Evolutionary conservation across 2,888 invertebrate species (phyloP), one percentile per base, ranked within the genome.

Genomic region (Eilema caniola): DNA sequence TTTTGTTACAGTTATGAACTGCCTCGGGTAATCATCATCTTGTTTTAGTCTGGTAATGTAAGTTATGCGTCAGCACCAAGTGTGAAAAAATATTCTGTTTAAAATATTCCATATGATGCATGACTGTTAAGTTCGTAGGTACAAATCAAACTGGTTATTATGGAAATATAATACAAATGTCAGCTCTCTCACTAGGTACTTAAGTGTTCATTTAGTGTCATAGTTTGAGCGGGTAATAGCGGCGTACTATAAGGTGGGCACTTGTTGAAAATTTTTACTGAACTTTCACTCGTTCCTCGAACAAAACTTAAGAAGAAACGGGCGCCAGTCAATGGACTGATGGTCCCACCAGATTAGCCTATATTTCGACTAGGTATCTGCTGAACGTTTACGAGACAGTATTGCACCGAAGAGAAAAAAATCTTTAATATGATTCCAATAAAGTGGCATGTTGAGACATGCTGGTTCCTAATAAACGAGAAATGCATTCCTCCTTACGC

Each of bases 91-190:
- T 20, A 0, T 53, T 47, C 3, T 53, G 53, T 53, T 47, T 47
- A 47, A 53, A 53, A n/a, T 53, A 53, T 53, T 53, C 53, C 53
- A 53, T 53, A n/a, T 41, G 14, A 53, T 10, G 7, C 53, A n/a
- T 53, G 8, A 2, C n/a, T n/a, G 53, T n/a, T 47, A 47, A 47
- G 20, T 20, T 53, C 23, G 61, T 28, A 37, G 33, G 33, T 37
- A 12, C 33, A 25, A 8, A 41, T 60, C 31, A 47, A 61, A 67
- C 67, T 16, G 47, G 60, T 67, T 67, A 47, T 25, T 28, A 41
- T 28, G n/a, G 47, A n/a, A 28, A 41, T 33, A 23, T 41, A 31
- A 25, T 11, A 33, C n/a, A 41, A 41, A 16, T 16, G 41, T 41
- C 41, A 16, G 41, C 16, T 41, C 16, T 41, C 16, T 47, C 16